phyloP scores from a whole-genome alignment of 1,140 invertebrate species.

The Ladona fulva region DNA sequence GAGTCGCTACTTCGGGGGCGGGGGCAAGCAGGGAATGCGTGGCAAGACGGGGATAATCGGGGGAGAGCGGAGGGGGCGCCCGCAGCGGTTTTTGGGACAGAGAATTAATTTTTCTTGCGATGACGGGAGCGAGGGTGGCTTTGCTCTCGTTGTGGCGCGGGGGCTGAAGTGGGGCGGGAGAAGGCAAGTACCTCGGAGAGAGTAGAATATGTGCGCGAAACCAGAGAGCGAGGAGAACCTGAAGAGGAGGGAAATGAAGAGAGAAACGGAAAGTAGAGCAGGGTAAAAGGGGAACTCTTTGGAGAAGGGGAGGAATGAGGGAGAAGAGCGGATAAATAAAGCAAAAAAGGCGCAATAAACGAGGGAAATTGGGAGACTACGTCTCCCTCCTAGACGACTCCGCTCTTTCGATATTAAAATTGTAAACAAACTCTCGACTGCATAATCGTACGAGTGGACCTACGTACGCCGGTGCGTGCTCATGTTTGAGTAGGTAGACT shows the following conservation, averaged over 20 bases:
- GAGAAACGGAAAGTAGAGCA: background rate
- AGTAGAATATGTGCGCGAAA: background rate
- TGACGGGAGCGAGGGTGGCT: background rate
- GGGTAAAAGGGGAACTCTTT: background rate
- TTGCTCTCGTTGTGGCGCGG: background rate
- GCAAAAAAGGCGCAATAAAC: background rate
- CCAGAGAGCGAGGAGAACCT: background rate
- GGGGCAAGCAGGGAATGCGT: background rate
- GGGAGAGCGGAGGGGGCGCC: background rate
- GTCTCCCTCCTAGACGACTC: too few relatives aligned
- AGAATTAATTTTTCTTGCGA: conserved; percentile 10
- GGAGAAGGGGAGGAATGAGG: background rate
- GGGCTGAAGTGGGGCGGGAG: background rate
- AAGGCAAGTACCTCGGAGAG: background rate
- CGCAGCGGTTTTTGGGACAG: background rate
- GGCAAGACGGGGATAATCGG: background rate
- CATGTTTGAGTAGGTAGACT: too few relatives aligned
- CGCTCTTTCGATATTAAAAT: too few relatives aligned
- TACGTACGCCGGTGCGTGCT: too few relatives aligned
- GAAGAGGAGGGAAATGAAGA: background rate
- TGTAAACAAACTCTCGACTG: too few relatives aligned
- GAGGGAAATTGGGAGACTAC: background rate
- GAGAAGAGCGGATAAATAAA: background rate
- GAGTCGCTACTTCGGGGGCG: background rate
- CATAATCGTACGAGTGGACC: too few relatives aligned